Base-by-base conservation (phyloP, 2,113 vertebrate genomes). In the Melanerpes aurifrons region DNA sequence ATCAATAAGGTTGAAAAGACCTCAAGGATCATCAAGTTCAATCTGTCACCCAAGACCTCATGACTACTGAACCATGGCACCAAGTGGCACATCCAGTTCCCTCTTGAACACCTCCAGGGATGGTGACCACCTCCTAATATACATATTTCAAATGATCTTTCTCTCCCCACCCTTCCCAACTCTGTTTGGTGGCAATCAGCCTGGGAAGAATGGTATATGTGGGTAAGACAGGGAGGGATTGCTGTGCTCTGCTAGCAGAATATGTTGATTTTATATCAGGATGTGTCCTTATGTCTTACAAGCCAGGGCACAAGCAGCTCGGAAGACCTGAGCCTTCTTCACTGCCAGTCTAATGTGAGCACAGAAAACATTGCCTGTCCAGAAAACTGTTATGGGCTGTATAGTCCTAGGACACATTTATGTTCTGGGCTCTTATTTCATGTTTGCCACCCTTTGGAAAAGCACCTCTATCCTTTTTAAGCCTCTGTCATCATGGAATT, bases 181-280 rank as follows among this genome's bases (percentile, higher is more conserved):
- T 63, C 35, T 10, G 35, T 35, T 35, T n/a, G 8, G 16, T 64
- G n/a, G 5, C 0, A 0, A 56, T 40, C 59, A 21, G 6, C 53
- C 21, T 56, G 24, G 9, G 21, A 15, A 90, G 43, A 47, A 57
- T 4, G 18, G 22, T 37, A 11, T 9, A 1, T 7, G 8, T 8
- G 31, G 28, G 28, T 54, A 84, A 73, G 15, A 62, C 31, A 88
- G 28, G 86, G 6, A 71, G 24, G 17, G 19, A 58, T 50, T 54
- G 20, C 26, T 53, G 29, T 31, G 10, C 35, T 89, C 14, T 20
- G 3, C 6, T 68, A 7, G 31, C 31, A 87, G 74, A 68, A 78
- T 37, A 5, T 16, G 19, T 50, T 22, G 12, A 40, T 28, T 59
- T 76, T 75, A 24, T 54, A 75, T 67, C 29, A 15, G 4, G n/a